phyloP scores from a whole-genome alignment of 2,797 vertebrate genomes.

The Acrocephalus scirpaceus region DNA sequence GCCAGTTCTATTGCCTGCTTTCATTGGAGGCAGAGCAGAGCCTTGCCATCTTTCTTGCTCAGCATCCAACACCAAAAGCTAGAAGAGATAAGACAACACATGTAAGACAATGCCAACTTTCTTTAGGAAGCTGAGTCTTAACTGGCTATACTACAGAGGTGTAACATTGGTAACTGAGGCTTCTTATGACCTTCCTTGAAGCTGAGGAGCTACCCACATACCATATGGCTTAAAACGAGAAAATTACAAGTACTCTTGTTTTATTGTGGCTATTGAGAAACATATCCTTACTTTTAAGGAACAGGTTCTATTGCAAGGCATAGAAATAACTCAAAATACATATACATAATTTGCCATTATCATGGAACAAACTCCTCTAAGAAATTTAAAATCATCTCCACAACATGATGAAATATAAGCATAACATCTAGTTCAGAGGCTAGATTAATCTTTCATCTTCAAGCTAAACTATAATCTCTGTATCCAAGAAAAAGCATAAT shows the following conservation, averaged over 20 bases:
- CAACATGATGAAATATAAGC: neutral
- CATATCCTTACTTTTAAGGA: neutral
- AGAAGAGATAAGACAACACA: neutral
- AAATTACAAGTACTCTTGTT: neutral
- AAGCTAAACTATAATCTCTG: neutral
- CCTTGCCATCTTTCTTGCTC: neutral
- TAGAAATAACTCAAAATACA: neutral
- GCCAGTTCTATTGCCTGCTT: no score
- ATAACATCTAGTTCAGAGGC: neutral
- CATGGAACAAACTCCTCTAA: neutral
- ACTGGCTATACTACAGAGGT: neutral
- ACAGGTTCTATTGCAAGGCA: neutral
- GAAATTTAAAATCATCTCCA: neutral
- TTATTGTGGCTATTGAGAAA: neutral
- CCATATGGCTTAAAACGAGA: neutral
- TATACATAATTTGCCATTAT: neutral
- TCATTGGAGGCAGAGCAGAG: neutral
- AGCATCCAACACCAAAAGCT: neutral
- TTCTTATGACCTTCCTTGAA: neutral
- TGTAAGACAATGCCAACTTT: neutral
- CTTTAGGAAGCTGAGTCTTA: neutral
- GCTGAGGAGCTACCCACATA: neutral
- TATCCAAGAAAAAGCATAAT: neutral
- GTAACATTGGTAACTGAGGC: neutral
- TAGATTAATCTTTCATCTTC: neutral